phyloP scores from a whole-genome alignment of 2,797 vertebrate genomes.

The Heteromormyrus szaboi region DNA sequence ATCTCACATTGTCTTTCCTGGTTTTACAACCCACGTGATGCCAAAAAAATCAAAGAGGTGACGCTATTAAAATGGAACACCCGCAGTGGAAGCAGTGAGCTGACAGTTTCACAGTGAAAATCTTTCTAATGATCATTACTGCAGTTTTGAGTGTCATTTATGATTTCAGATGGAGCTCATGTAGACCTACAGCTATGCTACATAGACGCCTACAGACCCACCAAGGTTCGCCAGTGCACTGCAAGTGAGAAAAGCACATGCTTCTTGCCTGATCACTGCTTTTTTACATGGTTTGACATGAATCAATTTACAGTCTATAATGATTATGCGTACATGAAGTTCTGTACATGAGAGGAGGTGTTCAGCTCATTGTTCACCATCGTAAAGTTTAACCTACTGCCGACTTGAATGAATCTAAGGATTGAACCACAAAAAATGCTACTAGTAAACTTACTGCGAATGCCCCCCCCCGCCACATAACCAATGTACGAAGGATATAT shows the following conservation, averaged over 20 bases:
- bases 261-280: not conserved
- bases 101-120: not conserved
- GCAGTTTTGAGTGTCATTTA: not conserved
- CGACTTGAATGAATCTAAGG: not conserved
- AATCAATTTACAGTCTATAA: not conserved
- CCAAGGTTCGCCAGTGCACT: not conserved
- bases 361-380: not conserved
- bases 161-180: not conserved
- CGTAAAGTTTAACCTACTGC: not conserved
- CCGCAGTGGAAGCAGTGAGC: not conserved
- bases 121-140: not conserved
- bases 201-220: not conserved
- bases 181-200: not conserved
- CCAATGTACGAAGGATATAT: not conserved
- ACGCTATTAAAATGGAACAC: not conserved
- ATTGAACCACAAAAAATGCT: not conserved
- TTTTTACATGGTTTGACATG: not conserved
- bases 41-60: not conserved
- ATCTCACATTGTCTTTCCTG: not conserved
- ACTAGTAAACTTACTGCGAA: not conserved
- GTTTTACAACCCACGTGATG: not conserved
- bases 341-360: not conserved
- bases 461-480: too few species aligned
- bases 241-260: not conserved
- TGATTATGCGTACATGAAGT: not conserved